Percentiles rank a stretch among this genome's conserved stretches.
These are phyloP conservation scores for Troilus luridus DNA, from an alignment of 2,888 invertebrate species.

Conservation along the genomic window DNA sequence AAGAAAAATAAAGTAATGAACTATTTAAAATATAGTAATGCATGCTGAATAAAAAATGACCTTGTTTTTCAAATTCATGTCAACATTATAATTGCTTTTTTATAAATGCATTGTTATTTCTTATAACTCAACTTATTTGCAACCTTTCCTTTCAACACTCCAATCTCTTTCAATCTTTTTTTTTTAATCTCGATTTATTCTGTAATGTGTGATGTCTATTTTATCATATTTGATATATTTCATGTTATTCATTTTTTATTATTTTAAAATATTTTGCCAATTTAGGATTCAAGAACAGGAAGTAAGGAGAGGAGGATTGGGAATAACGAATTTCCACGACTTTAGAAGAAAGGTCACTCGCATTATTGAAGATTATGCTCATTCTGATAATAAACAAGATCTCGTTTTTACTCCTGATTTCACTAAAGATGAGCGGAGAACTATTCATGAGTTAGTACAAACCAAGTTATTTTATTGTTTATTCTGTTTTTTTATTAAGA, in stretches of 20 bases:
- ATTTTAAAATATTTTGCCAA: neutral
- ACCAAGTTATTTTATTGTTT: conserved; percentile 21
- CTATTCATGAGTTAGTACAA: conserved; percentile 72
- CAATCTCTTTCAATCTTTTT: too few relatives aligned
- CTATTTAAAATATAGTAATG: too few relatives aligned
- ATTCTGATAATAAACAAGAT: conserved; percentile 70
- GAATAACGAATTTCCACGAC: conserved; percentile 58
- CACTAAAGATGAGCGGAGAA: conserved; percentile 76
- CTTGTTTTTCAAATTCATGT: too few relatives aligned
- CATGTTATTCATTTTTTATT: neutral
- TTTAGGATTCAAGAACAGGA: conserved; percentile 56
- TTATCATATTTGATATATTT: neutral
- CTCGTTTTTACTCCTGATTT: conserved; percentile 76
- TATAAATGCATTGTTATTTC: too few relatives aligned
- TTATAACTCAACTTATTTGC: too few relatives aligned
- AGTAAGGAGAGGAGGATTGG: conserved; percentile 63
- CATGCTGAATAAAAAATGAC: too few relatives aligned
- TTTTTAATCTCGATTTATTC: too few relatives aligned
- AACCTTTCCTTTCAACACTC: too few relatives aligned
- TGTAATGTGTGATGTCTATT: too few relatives aligned
- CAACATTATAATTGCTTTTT: too few relatives aligned
- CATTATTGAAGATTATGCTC: conserved; percentile 67
- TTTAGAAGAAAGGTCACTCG: conserved; percentile 62
- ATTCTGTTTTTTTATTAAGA: neutral
- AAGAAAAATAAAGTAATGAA: too few relatives aligned